Conservation (phyloP, 2,113 vertebrate genomes). For the Polypterus bichir region DNA sequence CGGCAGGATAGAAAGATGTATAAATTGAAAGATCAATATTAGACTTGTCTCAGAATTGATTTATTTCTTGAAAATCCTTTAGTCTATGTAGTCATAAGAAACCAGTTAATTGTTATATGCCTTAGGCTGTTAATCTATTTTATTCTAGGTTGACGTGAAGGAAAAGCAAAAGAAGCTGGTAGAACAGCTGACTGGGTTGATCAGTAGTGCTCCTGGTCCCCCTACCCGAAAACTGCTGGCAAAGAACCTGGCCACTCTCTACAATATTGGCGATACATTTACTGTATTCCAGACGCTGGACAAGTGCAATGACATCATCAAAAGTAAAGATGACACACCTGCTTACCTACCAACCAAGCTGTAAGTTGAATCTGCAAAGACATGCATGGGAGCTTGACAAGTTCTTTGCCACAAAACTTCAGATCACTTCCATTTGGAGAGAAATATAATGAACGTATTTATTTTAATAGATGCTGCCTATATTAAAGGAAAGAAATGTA, state of each 20-base stretch:
- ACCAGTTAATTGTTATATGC: too few relatives aligned
- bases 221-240: conserved; percentile 88
- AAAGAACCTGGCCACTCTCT: conserved; percentile 90
- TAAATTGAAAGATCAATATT: too few relatives aligned
- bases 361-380: conserved; percentile 52
- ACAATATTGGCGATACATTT: conserved; percentile 93
- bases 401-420: neutral
- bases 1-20: too few relatives aligned
- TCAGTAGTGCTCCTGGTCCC: conserved; percentile 88
- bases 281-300: conserved; percentile 95
- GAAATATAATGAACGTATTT: too few relatives aligned
- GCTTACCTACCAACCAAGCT: conserved; percentile 88
- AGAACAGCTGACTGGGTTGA: conserved; percentile 86
- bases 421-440: too few relatives aligned
- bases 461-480: too few relatives aligned
- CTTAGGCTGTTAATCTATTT: neutral
- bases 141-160: conserved; percentile 80
- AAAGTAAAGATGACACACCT: conserved; percentile 89
- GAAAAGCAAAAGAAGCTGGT: conserved; percentile 98
- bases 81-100: too few relatives aligned
- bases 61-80: too few relatives aligned
- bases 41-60: too few relatives aligned
- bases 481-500: too few relatives aligned
- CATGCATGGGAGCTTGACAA: neutral
- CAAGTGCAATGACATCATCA: conserved; percentile 96